phyloP scores from a whole-genome alignment of 2,888 invertebrate genomes.

The Ectemnius cavifrons region DNA sequence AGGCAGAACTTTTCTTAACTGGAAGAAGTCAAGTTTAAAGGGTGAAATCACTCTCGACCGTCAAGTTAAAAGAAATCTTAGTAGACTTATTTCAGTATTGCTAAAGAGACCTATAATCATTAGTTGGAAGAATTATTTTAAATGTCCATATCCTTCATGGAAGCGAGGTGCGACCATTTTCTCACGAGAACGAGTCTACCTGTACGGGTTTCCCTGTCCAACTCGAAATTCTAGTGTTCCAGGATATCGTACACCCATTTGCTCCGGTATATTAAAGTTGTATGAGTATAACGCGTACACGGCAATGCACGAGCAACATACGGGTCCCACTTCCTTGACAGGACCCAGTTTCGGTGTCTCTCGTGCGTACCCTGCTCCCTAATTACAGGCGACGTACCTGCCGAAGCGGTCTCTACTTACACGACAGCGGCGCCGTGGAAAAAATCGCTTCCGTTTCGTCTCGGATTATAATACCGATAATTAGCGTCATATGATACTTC shows the following conservation, averaged over 20 bases:
- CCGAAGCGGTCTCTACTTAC: conserved; percentile 30
- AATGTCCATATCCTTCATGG: conserved; percentile 29
- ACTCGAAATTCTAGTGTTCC: conserved; percentile 41
- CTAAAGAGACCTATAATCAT: conserved; percentile 20
- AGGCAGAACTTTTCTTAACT: too few relatives aligned
- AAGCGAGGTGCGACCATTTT: conserved; percentile 25
- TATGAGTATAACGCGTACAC: conserved; percentile 32
- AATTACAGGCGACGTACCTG: conserved; percentile 39
- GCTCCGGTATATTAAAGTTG: conserved; percentile 25
- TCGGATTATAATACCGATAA: conserved; percentile 17
- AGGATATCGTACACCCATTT: conserved; percentile 34
- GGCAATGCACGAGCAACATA: conserved; percentile 47
- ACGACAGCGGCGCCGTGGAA: conserved; percentile 25
- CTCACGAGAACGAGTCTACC: conserved; percentile 31
- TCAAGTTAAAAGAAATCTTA: too few relatives aligned
- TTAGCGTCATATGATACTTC: conserved; percentile 19
- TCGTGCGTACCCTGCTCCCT: conserved; percentile 40
- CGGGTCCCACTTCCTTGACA: conserved; percentile 56
- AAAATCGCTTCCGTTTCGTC: conserved; percentile 20
- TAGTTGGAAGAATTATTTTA: conserved; percentile 28
- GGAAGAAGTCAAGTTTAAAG: too few relatives aligned
- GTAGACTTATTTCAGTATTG: too few relatives aligned
- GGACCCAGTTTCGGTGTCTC: conserved; percentile 57
- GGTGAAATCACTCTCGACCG: too few relatives aligned
- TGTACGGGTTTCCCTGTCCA: conserved; percentile 26